These are phyloP conservation scores for Myotis vivesi DNA, from an alignment of 2,797 vertebrate genomes.

Conservation along the genomic window DNA sequence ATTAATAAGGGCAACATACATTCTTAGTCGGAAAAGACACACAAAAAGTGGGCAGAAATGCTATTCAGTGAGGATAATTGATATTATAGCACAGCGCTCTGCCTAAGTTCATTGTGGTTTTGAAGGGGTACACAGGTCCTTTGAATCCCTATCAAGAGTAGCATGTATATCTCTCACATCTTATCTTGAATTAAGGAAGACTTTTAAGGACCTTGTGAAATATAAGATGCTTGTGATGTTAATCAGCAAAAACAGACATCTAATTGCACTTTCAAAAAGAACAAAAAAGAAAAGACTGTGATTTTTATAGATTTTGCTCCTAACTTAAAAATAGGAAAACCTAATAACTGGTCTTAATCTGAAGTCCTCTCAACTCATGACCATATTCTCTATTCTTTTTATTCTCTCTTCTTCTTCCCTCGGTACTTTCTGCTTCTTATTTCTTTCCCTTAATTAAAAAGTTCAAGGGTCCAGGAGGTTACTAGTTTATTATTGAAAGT, in stretches of 20 bases:
- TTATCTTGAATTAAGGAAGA: slow-evolving; percentile 81
- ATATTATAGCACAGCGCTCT: slow-evolving; percentile 66
- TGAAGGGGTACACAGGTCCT: slow-evolving; percentile 74
- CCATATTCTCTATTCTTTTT: neutral
- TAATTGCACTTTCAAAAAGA: slow-evolving; percentile 65
- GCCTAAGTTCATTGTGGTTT: slow-evolving; percentile 72
- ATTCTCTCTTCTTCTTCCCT: neutral
- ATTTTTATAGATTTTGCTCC: slow-evolving; percentile 35
- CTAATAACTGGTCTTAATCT: slow-evolving; percentile 30
- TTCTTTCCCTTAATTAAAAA: slow-evolving; percentile 60
- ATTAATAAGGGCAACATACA: slow-evolving; percentile 79
- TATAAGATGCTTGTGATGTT: slow-evolving; percentile 64
- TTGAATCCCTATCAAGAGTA: slow-evolving; percentile 77
- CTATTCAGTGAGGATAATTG: slow-evolving; percentile 75
- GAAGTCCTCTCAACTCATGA: neutral
- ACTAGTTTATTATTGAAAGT: slow-evolving; percentile 1
- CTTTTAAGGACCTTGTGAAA: slow-evolving; percentile 76
- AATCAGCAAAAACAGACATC: slow-evolving; percentile 76
- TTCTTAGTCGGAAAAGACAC: slow-evolving; percentile 75
- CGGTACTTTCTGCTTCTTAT: neutral
- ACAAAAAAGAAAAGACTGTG: neutral
- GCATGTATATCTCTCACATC: slow-evolving; percentile 61
- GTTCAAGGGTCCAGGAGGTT: slow-evolving; percentile 18
- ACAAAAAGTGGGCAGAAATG: slow-evolving; percentile 53
- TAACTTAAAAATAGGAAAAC: slow-evolving; percentile 38